phyloP scores from a whole-genome alignment of 2,888 invertebrate genomes.

The Acanthoscelides obtectus region DNA sequence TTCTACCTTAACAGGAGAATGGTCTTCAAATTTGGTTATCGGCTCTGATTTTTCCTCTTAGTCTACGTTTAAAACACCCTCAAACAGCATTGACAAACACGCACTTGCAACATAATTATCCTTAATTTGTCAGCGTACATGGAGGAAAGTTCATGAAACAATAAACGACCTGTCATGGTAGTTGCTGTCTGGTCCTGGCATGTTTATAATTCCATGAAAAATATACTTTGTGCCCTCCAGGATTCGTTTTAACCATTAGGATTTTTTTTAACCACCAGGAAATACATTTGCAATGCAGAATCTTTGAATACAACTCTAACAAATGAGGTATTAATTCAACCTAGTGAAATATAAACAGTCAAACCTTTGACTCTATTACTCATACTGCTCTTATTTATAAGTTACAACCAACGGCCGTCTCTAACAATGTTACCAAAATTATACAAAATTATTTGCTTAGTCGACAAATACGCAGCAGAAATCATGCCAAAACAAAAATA shows the following conservation, averaged over 20 bases:
- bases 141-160: slow-evolving; percentile 12
- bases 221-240: background rate
- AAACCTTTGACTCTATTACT: no score
- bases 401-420: no score
- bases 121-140: slow-evolving; percentile 11
- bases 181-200: slow-evolving; percentile 8
- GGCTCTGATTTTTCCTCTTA: background rate
- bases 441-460: no score
- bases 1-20: no score
- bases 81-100: background rate
- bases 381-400: no score
- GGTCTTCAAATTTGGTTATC: no score
- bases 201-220: slow-evolving; percentile 6
- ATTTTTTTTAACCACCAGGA: background rate
- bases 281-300: background rate
- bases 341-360: no score
- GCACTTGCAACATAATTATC: slow-evolving; percentile 3
- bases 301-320: background rate
- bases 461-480: no score
- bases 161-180: slow-evolving; percentile 9
- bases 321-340: no score
- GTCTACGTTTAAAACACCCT: background rate
- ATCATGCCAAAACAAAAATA: no score
- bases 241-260: background rate
- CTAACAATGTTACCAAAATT: no score